Base-by-base conservation (phyloP, 1,140 invertebrate species). In the Dendroctonus ponderosae region DNA sequence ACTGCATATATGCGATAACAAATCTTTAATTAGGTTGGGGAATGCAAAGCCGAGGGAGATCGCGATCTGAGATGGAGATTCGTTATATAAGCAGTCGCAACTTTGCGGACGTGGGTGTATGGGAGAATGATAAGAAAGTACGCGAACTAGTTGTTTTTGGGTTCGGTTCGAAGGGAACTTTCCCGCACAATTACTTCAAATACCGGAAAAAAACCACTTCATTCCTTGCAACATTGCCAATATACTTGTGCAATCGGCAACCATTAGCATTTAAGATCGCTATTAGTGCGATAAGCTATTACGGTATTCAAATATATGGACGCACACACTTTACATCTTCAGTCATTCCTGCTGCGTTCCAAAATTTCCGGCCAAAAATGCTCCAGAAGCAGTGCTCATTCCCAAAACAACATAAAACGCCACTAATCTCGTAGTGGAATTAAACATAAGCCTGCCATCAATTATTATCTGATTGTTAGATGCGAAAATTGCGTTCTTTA, bases 191-290 rank as follows among this genome's bases (percentile, higher is more conserved):
- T 3, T 26, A 26, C 26, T 26, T 26, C 26, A 26, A 26, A 26
- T 26, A 26, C 26, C 26, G 26, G n/a, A n/a, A 26, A 26, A 26
- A 26, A 26, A 26, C 26, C 26, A 26, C 26, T 26, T 26, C 26
- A 26, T 26, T 61, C 63, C 59, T 41, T 14, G 43, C 63, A 66
- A 65, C 57, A 66, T 66, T 66, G 63, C 54, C 51, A 59, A 66
- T 59, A 59, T 66, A 66, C 59, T 66, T 66, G 63, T 66, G 63
- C 63, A 66, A 66, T 66, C 63, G 63, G 43, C 63, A 56, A 52
- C 62, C 63, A 66, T 66, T 66, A 66, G 54, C 63, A 66, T 66
- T 66, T 66, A 59, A 66, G 63, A 66, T 66, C 49, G 63, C 56
- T 66, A 51, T 59, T 66, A 59, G 53, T 48, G 38, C 52, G 62